Conservation (phyloP, 2,888 invertebrate genomes). For the Epicampocera succincta region DNA sequence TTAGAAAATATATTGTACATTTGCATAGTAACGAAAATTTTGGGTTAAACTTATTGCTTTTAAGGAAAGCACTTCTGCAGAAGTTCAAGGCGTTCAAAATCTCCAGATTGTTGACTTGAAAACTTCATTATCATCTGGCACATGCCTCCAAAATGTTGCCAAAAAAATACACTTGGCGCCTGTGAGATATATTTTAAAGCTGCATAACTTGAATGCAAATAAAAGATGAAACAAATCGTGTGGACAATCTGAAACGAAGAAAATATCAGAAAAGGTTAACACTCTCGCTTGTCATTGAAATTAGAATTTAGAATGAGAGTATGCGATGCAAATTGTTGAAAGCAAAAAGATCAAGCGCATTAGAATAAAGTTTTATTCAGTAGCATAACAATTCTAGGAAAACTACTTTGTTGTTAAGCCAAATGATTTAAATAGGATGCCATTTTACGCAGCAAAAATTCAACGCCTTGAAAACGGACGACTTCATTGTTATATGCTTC, state of each 20-base stretch:
- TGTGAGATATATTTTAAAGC: not conserved
- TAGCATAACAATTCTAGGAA: no score
- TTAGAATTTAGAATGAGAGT: not conserved
- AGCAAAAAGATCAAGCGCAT: no score
- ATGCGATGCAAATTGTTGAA: no score
- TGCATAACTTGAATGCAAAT: constrained; percentile 8
- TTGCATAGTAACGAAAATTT: not conserved
- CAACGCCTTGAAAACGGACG: no score
- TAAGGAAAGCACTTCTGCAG: not conserved
- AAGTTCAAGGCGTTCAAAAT: constrained; percentile 15
- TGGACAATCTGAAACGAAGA: not conserved
- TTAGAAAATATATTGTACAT: constrained; percentile 31
- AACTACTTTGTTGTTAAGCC: no score
- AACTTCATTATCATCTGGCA: not conserved
- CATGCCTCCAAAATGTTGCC: not conserved
- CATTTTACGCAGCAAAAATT: no score
- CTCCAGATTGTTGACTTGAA: constrained; percentile 29
- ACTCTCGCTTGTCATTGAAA: constrained; percentile 18
- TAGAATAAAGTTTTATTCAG: no score
- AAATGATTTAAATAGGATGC: no score
- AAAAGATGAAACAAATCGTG: not conserved
- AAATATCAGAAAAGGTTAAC: constrained; percentile 4
- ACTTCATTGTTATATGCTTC: no score
- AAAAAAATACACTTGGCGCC: constrained; percentile 23
- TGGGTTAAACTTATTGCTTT: not conserved